Conservation (phyloP, 2,113 vertebrate species). For the Patagioenas fasciata region DNA sequence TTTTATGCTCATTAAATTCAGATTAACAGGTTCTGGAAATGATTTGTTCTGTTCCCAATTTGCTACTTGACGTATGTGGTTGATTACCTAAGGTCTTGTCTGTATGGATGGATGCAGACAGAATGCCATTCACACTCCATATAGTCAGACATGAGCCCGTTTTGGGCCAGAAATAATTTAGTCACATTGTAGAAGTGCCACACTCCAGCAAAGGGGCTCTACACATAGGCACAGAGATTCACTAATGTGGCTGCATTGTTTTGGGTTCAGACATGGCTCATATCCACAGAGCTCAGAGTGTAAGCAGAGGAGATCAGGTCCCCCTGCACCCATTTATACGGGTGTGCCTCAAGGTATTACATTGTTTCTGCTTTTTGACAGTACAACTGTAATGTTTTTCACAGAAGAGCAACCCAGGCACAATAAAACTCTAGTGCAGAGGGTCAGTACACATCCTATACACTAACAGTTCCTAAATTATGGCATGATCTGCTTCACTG, state of each 20-base stretch:
- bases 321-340: accelerated
- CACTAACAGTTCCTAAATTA: background rate
- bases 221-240: background rate
- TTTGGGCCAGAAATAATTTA: background rate
- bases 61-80: background rate
- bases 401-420: background rate
- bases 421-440: background rate
- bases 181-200: background rate
- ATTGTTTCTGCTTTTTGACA: background rate
- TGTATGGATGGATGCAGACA: background rate
- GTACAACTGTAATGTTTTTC: background rate
- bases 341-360: background rate
- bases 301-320: background rate
- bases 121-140: background rate
- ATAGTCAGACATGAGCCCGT: background rate
- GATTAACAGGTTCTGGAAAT: background rate
- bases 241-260: background rate
- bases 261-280: background rate
- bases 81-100: background rate
- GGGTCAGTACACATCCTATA: background rate
- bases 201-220: background rate
- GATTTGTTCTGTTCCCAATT: background rate
- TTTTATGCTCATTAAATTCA: background rate
- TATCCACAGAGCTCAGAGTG: background rate
- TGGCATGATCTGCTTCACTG: background rate